Conservation (phyloP, 1,140 invertebrate genomes). For the Sycophaga agraensis region DNA sequence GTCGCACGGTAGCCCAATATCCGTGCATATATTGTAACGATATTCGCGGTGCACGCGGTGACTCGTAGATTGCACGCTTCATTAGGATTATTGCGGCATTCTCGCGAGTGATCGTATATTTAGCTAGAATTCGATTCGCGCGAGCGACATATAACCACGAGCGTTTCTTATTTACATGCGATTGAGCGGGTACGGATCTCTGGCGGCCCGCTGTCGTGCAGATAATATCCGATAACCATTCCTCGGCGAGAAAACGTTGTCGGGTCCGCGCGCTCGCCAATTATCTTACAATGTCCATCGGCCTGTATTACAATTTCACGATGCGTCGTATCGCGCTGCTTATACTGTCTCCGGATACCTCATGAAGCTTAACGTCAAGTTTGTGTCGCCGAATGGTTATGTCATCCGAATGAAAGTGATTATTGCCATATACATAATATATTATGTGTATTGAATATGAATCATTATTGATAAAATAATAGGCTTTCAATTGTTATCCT, state of each 20-base stretch:
- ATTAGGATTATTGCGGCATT: constrained; percentile 22
- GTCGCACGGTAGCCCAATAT: too few relatives aligned
- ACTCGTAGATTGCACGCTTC: neutral
- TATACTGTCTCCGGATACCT: neutral
- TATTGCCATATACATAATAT: too few relatives aligned
- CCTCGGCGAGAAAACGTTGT: constrained; percentile 2
- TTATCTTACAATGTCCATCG: constrained; percentile 10
- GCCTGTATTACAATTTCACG: too few relatives aligned
- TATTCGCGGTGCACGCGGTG: neutral
- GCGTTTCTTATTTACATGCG: constrained; percentile 9
- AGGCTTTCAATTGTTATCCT: too few relatives aligned
- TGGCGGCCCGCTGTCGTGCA: neutral
- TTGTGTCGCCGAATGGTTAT: too few relatives aligned
- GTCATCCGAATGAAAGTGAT: too few relatives aligned
- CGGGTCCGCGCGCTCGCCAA: constrained; percentile 6
- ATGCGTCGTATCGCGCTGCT: neutral
- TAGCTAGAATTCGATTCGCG: constrained; percentile 17
- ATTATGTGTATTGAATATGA: too few relatives aligned
- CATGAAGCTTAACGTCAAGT: constrained; percentile 11
- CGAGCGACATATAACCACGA: neutral
- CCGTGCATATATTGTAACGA: neutral
- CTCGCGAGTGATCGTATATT: constrained; percentile 1
- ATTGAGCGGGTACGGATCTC: neutral
- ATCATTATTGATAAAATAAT: too few relatives aligned
- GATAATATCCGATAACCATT: constrained; percentile 21